Evolutionary conservation across 1,140 invertebrate species (phyloP), one percentile per base, ranked within the genome.

Genomic region (Drosophila orena): DNA sequence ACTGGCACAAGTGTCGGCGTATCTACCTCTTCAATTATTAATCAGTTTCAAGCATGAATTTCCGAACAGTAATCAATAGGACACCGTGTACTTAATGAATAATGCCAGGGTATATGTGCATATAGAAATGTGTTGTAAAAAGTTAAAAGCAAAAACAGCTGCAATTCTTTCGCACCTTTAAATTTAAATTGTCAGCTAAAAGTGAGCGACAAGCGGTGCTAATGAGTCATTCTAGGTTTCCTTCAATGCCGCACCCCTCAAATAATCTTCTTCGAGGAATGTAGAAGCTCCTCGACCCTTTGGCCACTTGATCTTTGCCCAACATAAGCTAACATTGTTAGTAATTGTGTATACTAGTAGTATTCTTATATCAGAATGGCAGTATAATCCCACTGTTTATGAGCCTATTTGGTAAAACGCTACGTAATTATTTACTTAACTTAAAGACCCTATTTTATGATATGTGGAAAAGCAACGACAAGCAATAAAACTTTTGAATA

Each of bases 41-140:
- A 64, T 60, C 5, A 53, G 38, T 17, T 50, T 37, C 47, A 78
- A 78, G 42, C 64, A 74, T 60, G 52, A 52, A 50, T 59, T 49
- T 60, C 24, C 30, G 34, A 65, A 57, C 20, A 35, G 11, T 24
- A 75, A 81, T 81, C 78, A 77, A 81, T 72, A 58, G 8, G 24
- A n/a, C 50, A 66, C 55, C 62, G 43, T 55, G 56, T 73, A 78
- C 73, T 73, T 22, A 62, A 35, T 37, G 14, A 46, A 54, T 37
- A 47, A 52, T 58, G 11, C 17, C 11, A 14, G 4, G 11, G 17
- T 37, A 22, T 35, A 27, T 12, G 46, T 58, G 11, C 37, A 30
- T 30, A 8, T 30, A 30, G 27, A 42, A 62, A 30, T 49, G 15
- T 14, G 11, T 47, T n/a, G 24, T 56, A 14, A 22, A 27, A 40